A percentile compares a stretch with the other conserved stretches of the same genome.
phyloP scores from a whole-genome alignment of 2,113 vertebrate species.

The Larimichthys polyactis region DNA sequence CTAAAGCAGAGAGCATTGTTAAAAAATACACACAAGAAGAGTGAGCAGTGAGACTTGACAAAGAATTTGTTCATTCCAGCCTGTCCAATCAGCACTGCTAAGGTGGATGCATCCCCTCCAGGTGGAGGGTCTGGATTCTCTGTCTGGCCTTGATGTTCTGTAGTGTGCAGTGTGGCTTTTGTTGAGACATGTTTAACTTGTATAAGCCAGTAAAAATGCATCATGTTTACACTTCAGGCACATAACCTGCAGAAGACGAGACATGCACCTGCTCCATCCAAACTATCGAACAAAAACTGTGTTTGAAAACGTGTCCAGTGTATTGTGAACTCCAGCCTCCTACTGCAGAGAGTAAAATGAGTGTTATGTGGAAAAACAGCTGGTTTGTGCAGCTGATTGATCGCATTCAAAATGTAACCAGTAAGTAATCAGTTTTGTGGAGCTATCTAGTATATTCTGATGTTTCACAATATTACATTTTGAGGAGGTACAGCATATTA shows the following conservation, averaged over 20 bases:
- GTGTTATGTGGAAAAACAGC: no score
- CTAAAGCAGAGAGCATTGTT: background rate
- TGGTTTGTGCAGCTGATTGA: no score
- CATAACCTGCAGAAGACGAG: background rate
- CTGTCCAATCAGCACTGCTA: background rate
- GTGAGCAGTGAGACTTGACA: background rate
- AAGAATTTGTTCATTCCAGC: background rate
- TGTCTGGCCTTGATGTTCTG: constrained; percentile 30
- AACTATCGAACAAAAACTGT: no score
- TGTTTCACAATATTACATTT: no score
- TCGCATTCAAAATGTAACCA: no score
- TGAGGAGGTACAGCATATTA: no score
- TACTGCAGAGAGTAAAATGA: background rate
- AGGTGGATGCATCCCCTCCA: constrained; percentile 1
- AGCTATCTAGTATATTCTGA: no score
- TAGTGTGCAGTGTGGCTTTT: background rate
- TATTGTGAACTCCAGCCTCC: no score
- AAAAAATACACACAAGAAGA: background rate
- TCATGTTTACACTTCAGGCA: background rate
- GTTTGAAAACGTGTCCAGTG: no score
- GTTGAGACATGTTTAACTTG: constrained; percentile 50
- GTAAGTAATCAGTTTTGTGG: no score
- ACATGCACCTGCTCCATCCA: background rate
- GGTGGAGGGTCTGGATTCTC: background rate
- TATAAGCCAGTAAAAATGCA: constrained; percentile 1